Conservation (phyloP, 2,113 vertebrate genomes). For the Aegithalos caudatus region DNA sequence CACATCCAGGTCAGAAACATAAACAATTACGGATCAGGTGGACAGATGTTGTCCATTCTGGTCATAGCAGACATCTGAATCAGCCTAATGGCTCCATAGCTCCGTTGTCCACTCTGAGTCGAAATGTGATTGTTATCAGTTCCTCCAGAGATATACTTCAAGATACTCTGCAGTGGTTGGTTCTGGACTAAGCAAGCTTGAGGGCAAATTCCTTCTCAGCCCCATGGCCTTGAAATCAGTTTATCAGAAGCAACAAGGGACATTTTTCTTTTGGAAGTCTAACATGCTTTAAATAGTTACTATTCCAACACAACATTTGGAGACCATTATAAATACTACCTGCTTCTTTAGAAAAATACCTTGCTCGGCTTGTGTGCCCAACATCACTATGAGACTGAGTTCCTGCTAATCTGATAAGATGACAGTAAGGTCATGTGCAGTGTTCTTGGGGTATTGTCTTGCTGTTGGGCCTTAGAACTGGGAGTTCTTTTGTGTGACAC, state of each 20-base stretch:
- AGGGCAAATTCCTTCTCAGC: constrained; percentile 38
- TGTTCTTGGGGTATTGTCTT: neutral
- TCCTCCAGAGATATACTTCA: neutral
- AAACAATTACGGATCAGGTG: neutral
- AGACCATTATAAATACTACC: neutral
- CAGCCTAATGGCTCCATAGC: constrained; percentile 1
- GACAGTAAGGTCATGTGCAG: neutral
- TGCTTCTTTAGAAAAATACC: neutral
- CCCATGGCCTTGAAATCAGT: neutral
- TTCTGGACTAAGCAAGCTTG: constrained; percentile 26
- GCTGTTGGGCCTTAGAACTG: neutral
- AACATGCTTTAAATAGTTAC: constrained; percentile 41
- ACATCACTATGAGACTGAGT: neutral
- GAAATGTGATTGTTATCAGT: constrained; percentile 15
- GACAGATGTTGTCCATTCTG: constrained; percentile 1
- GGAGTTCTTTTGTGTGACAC: neutral
- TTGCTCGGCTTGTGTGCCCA: neutral
- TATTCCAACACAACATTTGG: constrained; percentile 16
- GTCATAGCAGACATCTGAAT: constrained; percentile 40
- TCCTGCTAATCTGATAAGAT: constrained; percentile 24
- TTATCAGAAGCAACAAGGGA: constrained; percentile 37
- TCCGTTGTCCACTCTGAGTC: neutral
- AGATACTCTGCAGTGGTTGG: neutral
- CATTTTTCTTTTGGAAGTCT: constrained; percentile 36
- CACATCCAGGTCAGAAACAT: neutral